These are phyloP conservation scores for Bergia puertoricense DNA, from an alignment of 92 coral and sea anemone genomes.

Conservation along the genomic window DNA sequence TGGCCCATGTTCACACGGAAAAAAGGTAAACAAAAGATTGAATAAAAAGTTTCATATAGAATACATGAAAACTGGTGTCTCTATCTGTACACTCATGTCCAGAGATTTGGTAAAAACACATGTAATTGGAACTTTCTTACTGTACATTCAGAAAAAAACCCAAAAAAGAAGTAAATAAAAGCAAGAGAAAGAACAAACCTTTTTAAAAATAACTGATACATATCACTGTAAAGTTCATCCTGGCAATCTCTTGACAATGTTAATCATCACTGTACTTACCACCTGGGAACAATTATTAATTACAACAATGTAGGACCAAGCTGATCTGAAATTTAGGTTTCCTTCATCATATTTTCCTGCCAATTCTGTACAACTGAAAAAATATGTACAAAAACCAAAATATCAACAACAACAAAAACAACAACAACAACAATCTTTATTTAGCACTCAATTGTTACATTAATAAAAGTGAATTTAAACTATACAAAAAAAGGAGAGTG, in stretches of 20 bases:
- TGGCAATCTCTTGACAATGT: background rate
- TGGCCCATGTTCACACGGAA: background rate
- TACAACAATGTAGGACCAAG: slow-evolving; percentile 85
- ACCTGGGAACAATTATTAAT: slow-evolving; percentile 92
- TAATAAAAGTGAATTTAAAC: no score
- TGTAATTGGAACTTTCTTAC: no score
- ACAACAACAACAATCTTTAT: background rate
- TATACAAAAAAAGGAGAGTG: no score
- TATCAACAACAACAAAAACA: background rate
- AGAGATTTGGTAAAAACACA: no score
- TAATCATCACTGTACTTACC: slow-evolving; percentile 52
- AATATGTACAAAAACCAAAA: background rate
- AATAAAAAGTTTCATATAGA: no score
- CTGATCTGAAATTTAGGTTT: slow-evolving; percentile 75
- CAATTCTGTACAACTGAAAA: slow-evolving; percentile 79
- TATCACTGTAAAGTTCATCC: background rate
- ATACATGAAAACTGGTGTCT: no score
- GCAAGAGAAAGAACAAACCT: background rate
- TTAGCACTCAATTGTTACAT: no score
- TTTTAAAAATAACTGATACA: background rate
- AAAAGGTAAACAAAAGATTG: background rate
- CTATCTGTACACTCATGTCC: no score
- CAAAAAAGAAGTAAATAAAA: no score
- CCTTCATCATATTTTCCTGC: slow-evolving; percentile 93
- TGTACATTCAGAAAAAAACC: background rate